Percentiles rank a stretch among this genome's conserved stretches.
These are phyloP conservation scores for Astropecten irregularis DNA, from an alignment of 53 echinoderm and acorn worm species.

Conservation along the genomic window DNA sequence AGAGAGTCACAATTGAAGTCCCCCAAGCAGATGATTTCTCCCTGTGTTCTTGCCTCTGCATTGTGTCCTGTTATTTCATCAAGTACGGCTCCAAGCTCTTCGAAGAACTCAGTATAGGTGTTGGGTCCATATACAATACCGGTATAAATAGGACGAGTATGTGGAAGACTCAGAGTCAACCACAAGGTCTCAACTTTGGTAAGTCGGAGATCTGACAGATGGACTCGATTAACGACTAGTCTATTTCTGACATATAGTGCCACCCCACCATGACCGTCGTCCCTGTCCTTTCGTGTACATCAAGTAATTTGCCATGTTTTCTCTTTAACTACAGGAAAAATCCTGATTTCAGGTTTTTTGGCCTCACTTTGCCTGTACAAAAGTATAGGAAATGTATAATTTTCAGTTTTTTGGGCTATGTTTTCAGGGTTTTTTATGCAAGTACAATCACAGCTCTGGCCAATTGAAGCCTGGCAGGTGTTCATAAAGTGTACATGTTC, in stretches of 20 bases:
- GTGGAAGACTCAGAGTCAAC: conserved; percentile 19
- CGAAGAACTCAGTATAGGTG: conserved; percentile 3
- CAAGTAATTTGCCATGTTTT: too few relatives aligned
- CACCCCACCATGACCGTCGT: conserved; percentile 4
- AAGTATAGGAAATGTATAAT: too few relatives aligned
- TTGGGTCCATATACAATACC: conserved; percentile 19
- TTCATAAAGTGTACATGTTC: too few relatives aligned
- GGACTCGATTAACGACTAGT: background rate
- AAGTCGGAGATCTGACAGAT: background rate
- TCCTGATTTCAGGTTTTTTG: too few relatives aligned
- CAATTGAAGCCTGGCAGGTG: too few relatives aligned
- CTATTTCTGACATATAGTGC: background rate
- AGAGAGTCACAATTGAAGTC: conserved; percentile 22
- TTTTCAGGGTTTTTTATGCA: too few relatives aligned
- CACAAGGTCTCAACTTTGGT: too few relatives aligned
- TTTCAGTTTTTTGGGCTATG: too few relatives aligned
- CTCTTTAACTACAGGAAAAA: too few relatives aligned
- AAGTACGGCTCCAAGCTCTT: conserved; percentile 11
- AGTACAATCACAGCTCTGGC: too few relatives aligned
- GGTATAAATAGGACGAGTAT: conserved; percentile 3
- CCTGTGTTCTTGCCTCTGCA: background rate
- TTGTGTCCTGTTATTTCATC: background rate
- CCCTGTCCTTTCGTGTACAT: conserved; percentile 27
- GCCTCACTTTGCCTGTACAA: too few relatives aligned
- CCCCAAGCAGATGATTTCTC: background rate